Evolutionary conservation across 2,888 invertebrate species (phyloP).

Genomic region (Antheraea assamensis): DNA sequence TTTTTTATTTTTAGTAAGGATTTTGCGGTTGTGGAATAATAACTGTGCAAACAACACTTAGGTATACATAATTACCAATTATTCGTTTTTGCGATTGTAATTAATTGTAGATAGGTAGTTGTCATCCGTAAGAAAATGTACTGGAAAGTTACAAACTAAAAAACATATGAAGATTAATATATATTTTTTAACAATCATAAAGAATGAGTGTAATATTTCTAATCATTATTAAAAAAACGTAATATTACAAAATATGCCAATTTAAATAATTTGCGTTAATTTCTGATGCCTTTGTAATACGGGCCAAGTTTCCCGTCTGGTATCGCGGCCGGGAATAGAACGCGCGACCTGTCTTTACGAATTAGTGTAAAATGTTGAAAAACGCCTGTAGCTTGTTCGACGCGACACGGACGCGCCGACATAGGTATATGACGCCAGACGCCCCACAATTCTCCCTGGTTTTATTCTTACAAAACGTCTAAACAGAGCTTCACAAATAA

Average conservation of each 20-base stretch:
- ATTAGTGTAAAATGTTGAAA: constrained; percentile 77
- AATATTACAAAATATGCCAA: constrained; percentile 19
- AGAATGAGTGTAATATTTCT: too few relatives aligned
- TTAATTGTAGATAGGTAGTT: not conserved
- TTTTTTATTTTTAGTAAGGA: too few relatives aligned
- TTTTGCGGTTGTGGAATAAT: too few relatives aligned
- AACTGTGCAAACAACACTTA: not conserved
- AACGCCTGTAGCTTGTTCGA: constrained; percentile 57
- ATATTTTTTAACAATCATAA: not conserved
- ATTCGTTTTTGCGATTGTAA: not conserved
- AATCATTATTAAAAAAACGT: not conserved
- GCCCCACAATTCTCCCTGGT: constrained; percentile 19
- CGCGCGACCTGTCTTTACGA: constrained; percentile 71
- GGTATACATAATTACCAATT: not conserved
- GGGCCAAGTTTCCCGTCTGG: constrained; percentile 40
- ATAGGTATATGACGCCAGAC: constrained; percentile 41
- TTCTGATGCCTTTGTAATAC: constrained; percentile 45
- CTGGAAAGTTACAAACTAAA: not conserved
- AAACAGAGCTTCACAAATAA: not conserved
- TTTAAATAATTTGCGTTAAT: constrained; percentile 37
- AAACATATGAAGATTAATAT: not conserved
- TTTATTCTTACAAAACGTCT: not conserved
- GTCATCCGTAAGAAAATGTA: not conserved
- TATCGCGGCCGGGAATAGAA: constrained; percentile 70
- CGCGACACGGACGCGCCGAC: constrained; percentile 33